Base-by-base conservation (phyloP, 2,797 vertebrate genomes). In the Podargus strigoides region DNA sequence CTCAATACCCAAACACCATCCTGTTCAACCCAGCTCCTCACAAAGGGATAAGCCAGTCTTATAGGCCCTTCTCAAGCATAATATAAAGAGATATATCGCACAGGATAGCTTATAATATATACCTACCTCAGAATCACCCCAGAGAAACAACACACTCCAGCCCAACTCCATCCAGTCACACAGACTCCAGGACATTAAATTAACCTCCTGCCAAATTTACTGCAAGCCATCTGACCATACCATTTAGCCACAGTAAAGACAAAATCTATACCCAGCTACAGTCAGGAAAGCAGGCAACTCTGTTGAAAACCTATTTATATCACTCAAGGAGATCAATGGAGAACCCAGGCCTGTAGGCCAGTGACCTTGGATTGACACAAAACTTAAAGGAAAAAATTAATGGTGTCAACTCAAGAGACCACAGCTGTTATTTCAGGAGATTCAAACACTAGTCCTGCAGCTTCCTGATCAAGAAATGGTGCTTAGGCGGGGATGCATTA, bases 291-390 rank as follows among this genome's bases (percentile, higher is more conserved):
- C 70, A 64, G 56, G 41, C 80, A 95, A 89, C 85, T 91, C 83
- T 74, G 44, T 60, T 46, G 55, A 94, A 94, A 91, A 90, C 67
- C 49, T 88, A 94, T 89, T 95, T 95, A 85, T 82, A 93, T 94
- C 73, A 77, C 72, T 94, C 85, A 81, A 85, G 82, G 68, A 92
- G 76, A 95, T 93, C 92, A 95, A 90, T 85, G 94, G 76, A 87
- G 72, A 91, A 26, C 53, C 79, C 36, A 64, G 85, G 76, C 83
- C 79, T 77, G 28, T 76, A 91, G 82, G 72, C 68, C 92, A 81
- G 46, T 67, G 68, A 95, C 64, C 86, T 75, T 53, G 60, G 68
- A 91, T 85, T 94, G 90, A 91, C 75, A 87, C 79, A 86, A 95
- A 94, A 87, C 39, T 92, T 85, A 83, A 78, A 89, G 32, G 53